Evolutionary conservation across 2,113 vertebrate species (phyloP), one percentile per base, ranked within the genome.

Genomic region (Theristicus caerulescens): DNA sequence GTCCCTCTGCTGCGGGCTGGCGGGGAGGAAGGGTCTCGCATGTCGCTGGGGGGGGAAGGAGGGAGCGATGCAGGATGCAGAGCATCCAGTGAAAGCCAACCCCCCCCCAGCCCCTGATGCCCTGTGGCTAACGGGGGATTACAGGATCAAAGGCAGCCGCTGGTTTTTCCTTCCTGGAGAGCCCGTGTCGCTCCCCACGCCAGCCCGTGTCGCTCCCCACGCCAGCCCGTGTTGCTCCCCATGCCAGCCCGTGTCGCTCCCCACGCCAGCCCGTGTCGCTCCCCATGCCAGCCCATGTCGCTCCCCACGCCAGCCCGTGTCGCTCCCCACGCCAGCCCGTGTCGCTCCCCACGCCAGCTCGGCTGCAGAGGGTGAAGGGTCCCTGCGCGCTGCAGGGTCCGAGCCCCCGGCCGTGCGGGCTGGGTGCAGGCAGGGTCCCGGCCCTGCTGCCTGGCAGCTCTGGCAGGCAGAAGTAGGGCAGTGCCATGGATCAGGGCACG

Each of bases 31-130:
- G 13, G 16, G 7, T 34, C 57, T 51, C 3, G 4, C 34, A 52
- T 44, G 1, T 4, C 0, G 0, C 77, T 26, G 36, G 2, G 16
- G 16, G 16, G 40, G 61, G 32, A 13, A n/a, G 44, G 44, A 40
- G 36, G 20, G 10, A 29, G 55, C 62, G 54, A n/a, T 36, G 54
- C 65, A 11, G 84, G 26, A 31, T 27, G 40, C 59, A 27, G 40
- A 54, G 16, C 59, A 57, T 7, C 6, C 57, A 67, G 94, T 80
- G 96, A 94, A 90, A 97, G 92, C 70, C 65, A 32, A 4, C 42
- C 55, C 64, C 42, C 42, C 59, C 36, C 29, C 83, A 65, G 76
- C 49, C 44, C 36, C 74, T 87, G 26, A 78, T 4, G 32, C 73
- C 15, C 0, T 1, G 49, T 11, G 64, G 83, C 51, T 91, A 6